Base-by-base conservation (phyloP, 2,797 vertebrate genomes). In the Sebastes nivosus region DNA sequence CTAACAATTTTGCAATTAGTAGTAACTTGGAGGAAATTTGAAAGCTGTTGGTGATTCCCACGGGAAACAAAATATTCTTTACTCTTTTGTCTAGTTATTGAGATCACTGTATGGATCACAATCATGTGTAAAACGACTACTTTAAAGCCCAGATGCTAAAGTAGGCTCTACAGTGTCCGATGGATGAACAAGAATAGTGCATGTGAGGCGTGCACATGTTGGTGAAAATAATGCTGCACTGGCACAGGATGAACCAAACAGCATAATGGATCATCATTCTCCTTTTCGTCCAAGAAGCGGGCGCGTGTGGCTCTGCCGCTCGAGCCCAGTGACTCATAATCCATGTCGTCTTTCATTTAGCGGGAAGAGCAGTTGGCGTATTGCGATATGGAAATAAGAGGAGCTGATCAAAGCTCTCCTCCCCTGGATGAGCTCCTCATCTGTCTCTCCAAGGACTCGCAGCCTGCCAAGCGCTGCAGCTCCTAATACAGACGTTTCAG, bases 321-420 rank as follows among this genome's bases (percentile, higher is more conserved):
- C 24, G 67, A 82, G 81, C 82, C 86, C 79, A 57, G 85, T 88
- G 90, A 91, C 88, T 92, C 88, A 87, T 92, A 92, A 94, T 93
- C 92, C 92, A 75, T 65, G 92, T 87, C 72, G 78, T 87, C 88
- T 93, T 89, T 91, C 90, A 93, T 91, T 93, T 88, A 82, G 84
- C 36, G 13, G 84, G 79, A 75, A 79, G 85, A 90, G 87, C 24
- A 63, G 84, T 93, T 79, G 90, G 89, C 76, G 80, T 90, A 87
- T 89, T 89, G 91, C 83, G 79, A 91, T 94, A 93, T 93, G 94
- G 92, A 94, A 94, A 94, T 93, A 83, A 89, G 89, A 90, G 72
- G 66, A 87, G 86, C 88, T 93, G 93, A 95, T 95, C 94, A 95
- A 95, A 95, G 93, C 93, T 88, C 88, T 87, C 85, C 87, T 90